Base-by-base conservation (phyloP, 2,888 invertebrate genomes). In the Quadroppia sp. region DNA sequence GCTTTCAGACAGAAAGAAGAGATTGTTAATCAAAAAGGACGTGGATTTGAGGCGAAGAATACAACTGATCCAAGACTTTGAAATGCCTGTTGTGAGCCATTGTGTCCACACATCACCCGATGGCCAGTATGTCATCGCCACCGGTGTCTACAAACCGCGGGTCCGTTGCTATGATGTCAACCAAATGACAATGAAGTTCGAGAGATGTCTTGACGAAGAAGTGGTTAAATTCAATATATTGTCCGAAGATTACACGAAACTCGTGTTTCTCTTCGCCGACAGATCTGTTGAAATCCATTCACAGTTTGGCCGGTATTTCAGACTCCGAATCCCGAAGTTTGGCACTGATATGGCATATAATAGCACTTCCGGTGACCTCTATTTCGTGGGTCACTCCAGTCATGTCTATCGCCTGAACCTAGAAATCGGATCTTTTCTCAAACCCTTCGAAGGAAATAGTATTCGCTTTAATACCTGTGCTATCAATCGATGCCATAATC, bases 31-130 rank as follows among this genome's bases (percentile, higher is more conserved):
- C 71, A 92, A 92, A 82, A 92, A 92, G 83, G 90, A 94, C 88
- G 89, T 90, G 86, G 96, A 95, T 81, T 86, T 97, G 69, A 86
- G 94, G 78, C 87, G 91, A 78, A 87, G 95, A 80, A 94, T 99
- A 79, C 94, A 98, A 83, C 87, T 99, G 56, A 92, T 99, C 78
- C 99, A 99, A 84, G 99, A 99, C 81, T 99, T 99, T 86, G 94
- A 96, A 79, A 99, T 99, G 99, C 98, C 99, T 32, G 93, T 89
- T 70, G 87, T 98, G 0, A 94, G 95, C 81, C 90, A 89, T 23
- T 88, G 88, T 71, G 86, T 99, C 30, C 86, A 88, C 80, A 87
- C 93, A 77, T 92, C 97, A 11, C 89, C 87, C 79, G 97, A 99
- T 86, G 91, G 92, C 23, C 90, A 96, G 78, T 96, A 91, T 81